Evolutionary conservation across 2,888 invertebrate genomes (phyloP).

Genomic region (Rhodophaea formosa): DNA sequence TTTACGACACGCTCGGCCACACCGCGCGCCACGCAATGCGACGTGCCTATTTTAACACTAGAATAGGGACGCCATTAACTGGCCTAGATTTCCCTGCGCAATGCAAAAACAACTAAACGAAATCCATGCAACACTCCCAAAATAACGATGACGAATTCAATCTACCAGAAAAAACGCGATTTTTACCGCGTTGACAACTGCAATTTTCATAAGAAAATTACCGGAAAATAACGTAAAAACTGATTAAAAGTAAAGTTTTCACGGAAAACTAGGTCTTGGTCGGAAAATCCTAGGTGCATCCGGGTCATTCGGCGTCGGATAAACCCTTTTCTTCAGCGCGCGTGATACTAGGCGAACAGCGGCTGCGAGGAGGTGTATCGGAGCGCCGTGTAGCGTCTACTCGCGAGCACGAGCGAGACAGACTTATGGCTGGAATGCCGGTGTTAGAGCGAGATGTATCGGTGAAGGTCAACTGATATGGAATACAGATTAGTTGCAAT

Average conservation of each 20-base stretch:
- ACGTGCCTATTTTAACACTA: conserved; percentile 53
- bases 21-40: conserved; percentile 52
- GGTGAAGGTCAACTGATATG: conserved; percentile 78
- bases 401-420: conserved; percentile 56
- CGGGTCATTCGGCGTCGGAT: conserved; percentile 76
- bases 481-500: conserved; percentile 49
- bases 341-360: conserved; percentile 77
- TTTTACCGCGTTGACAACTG: conserved; percentile 17
- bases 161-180: conserved; percentile 20
- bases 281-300: conserved; percentile 74
- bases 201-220: not conserved
- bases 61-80: conserved; percentile 56
- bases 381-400: conserved; percentile 42
- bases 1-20: conserved; percentile 61
- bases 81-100: conserved; percentile 62
- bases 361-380: conserved; percentile 55
- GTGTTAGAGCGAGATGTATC: conserved; percentile 53
- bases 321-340: conserved; percentile 82
- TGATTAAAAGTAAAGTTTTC: conserved; percentile 37
- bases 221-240: conserved; percentile 18
- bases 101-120: conserved; percentile 36
- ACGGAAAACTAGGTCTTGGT: conserved; percentile 60
- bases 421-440: conserved; percentile 64
- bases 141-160: conserved; percentile 16
- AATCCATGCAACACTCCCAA: not conserved